These are phyloP conservation scores for Sebastes schlegelii DNA, from an alignment of 2,113 vertebrate species.

Conservation along the genomic window DNA sequence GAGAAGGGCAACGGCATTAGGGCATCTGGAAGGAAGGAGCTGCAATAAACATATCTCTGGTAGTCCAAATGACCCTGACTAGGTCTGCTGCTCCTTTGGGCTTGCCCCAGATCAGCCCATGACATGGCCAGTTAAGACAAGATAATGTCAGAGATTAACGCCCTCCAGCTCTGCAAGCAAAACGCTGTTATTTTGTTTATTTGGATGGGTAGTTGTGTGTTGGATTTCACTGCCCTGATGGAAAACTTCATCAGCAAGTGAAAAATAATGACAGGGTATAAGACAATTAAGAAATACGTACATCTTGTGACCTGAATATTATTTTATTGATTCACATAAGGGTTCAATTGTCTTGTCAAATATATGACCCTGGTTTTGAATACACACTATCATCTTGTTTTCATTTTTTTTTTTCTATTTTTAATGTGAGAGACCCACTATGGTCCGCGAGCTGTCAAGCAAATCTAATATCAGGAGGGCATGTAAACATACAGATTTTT, in stretches of 20 bases:
- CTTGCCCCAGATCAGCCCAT: constrained; percentile 55
- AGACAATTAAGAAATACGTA: background rate
- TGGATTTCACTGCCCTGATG: constrained; percentile 23
- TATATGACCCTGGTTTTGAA: background rate
- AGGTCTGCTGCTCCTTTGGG: constrained; percentile 68
- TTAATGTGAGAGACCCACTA: background rate
- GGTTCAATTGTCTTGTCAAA: background rate
- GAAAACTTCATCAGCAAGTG: background rate
- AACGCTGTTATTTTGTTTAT: constrained; percentile 57
- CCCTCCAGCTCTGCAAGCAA: constrained; percentile 45
- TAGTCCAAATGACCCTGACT: constrained; percentile 70
- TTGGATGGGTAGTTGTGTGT: constrained; percentile 36
- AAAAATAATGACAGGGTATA: background rate
- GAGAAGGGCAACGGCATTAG: constrained; percentile 44
- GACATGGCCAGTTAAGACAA: constrained; percentile 74
- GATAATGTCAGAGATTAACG: constrained; percentile 71
- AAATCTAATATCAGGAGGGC: background rate
- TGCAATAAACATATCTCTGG: constrained; percentile 58
- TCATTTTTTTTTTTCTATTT: background rate
- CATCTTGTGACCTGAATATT: background rate
- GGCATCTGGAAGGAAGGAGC: constrained; percentile 46
- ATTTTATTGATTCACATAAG: background rate
- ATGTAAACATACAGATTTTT: background rate
- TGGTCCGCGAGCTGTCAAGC: background rate
- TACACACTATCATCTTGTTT: background rate